Evolutionary conservation across 2,888 invertebrate genomes (phyloP), one percentile per base, ranked within the genome.

Genomic region (Lasioglossum oenotherae): DNA sequence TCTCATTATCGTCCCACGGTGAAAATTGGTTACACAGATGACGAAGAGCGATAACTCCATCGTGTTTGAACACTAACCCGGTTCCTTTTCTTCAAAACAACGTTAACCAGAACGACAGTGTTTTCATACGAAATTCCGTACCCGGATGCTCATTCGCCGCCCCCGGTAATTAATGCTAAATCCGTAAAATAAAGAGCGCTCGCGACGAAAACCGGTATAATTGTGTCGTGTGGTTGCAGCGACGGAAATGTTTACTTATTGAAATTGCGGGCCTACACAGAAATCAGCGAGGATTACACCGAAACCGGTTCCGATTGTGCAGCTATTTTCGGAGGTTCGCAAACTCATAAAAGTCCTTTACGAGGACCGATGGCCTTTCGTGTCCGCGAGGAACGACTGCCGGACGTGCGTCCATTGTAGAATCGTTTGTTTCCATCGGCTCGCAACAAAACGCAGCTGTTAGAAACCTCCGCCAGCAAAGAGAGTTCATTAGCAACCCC

Each of bases 301-400:
- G 82, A 85, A 91, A 91, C 91, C 91, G 91, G 91, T 91, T 91
- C 78, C 83, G 91, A 91, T 91, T 91, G 87, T 91, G 89, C 84
- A 87, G 91, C 87, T 91, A 91, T 91, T 91, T 91, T 91, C 75
- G 90, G 89, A 86, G 89, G 84, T 90, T 90, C 89, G 88, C 86
- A 91, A 91, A 87, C 89, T 85, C 90, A 78, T 90, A 87, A 91
- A 87, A 90, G 88, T 80, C 84, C 80, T 89, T 91, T 89, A 89
- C 89, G 89, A 85, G 87, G 85, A 88, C 82, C 88, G 82, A 90
- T 83, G 84, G 82, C 80, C 80, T 64, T 80, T 31, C 80, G 75
- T n/a, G 74, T 74, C 73, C 71, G 64, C 74, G 12, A 72, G 69
- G 64, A 72, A 72, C 19, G 53, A 4, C 64, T 23, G 38, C 72